Conservation (phyloP, 2,888 invertebrate species). For the Melinaea menophilus region DNA sequence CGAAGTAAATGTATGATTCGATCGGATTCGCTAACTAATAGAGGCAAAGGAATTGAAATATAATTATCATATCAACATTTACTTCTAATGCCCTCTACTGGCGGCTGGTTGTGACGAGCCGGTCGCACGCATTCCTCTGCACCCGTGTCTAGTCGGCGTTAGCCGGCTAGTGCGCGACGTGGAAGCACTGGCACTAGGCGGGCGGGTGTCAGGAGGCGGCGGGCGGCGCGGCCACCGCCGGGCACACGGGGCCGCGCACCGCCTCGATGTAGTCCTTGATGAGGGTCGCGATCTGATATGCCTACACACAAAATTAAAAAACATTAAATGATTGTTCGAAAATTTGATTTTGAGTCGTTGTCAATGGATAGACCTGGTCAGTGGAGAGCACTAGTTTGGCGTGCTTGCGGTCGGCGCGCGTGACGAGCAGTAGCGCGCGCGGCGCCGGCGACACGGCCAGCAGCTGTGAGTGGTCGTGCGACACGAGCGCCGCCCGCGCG, state of each 20-base stretch:
- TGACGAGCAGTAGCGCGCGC: conserved; percentile 95
- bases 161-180: conserved; percentile 59
- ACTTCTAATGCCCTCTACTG: conserved; percentile 38
- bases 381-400: conserved; percentile 96
- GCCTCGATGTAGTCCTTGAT: conserved; percentile 89
- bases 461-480: conserved; percentile 93
- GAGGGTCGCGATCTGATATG: conserved; percentile 94
- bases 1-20: conserved; percentile 60
- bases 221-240: conserved; percentile 49
- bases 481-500: conserved; percentile 91
- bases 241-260: conserved; percentile 72
- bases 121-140: conserved; percentile 13
- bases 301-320: conserved; percentile 71
- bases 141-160: conserved; percentile 15
- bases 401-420: conserved; percentile 92
- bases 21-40: conserved; percentile 30
- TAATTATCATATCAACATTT: conserved; percentile 51
- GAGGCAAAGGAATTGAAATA: conserved; percentile 7
- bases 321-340: background rate
- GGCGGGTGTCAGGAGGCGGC: conserved; percentile 65
- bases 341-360: background rate
- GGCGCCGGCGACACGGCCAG: conserved; percentile 94
- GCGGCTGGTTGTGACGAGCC: background rate
- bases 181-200: conserved; percentile 78
- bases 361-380: conserved; percentile 81